Evolutionary conservation across 1,140 invertebrate species (phyloP).

Genomic region (Temnothorax nylanderi): DNA sequence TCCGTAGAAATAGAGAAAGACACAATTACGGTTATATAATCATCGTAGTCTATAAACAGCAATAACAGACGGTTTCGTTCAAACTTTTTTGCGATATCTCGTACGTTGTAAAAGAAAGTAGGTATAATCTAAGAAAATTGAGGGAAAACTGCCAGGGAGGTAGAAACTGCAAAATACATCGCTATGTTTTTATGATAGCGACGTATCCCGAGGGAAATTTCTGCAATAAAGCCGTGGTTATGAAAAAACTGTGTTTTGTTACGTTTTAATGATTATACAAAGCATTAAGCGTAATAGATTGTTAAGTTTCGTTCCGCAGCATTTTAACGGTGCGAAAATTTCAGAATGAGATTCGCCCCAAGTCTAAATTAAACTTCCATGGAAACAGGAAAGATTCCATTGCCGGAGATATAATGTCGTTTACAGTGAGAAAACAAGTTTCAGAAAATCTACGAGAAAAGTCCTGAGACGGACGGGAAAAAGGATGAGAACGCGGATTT

Average conservation of each 20-base stretch:
- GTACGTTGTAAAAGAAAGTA: not conserved
- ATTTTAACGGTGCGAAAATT: not conserved
- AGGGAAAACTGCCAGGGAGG: not conserved
- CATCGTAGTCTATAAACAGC: not conserved
- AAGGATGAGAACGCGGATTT: not conserved
- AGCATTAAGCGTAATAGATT: not conserved
- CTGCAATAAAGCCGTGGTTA: not conserved
- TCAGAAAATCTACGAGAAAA: conserved; percentile 23
- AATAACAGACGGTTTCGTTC: not conserved
- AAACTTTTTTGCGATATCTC: conserved; percentile 1
- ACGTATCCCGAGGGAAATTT: not conserved
- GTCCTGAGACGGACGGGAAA: not conserved
- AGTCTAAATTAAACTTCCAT: conserved; percentile 1
- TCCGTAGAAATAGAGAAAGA: not conserved
- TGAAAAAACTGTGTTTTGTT: not conserved
- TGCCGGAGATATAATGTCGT: conserved; percentile 26
- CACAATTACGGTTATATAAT: too few relatives aligned
- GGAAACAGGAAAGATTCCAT: not conserved
- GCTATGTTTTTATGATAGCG: not conserved
- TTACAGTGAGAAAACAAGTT: conserved; percentile 25
- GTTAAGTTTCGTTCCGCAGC: not conserved
- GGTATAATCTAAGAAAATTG: not conserved
- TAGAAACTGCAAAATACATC: not conserved
- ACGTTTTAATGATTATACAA: not conserved
- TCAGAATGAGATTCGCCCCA: not conserved